A percentile compares a stretch with the other conserved stretches of the same genome.
These are phyloP conservation scores for Scopus umbretta DNA, from an alignment of 2,113 vertebrate species.

Conservation along the genomic window DNA sequence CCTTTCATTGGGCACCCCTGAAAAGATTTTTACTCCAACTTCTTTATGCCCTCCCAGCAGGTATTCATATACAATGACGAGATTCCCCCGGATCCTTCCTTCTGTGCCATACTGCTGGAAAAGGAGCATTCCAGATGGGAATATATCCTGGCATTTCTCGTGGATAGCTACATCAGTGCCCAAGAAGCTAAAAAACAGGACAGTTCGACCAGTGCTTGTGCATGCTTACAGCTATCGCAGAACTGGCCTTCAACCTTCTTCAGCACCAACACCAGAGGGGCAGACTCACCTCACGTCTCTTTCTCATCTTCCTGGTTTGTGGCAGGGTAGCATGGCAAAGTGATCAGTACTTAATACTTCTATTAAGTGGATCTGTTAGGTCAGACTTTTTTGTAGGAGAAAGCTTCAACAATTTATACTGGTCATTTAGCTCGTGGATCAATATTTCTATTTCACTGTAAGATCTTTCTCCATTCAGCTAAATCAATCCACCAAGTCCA, in stretches of 20 bases:
- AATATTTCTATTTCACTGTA: background rate
- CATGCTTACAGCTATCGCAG: background rate
- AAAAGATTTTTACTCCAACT: background rate
- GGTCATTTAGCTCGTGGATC: background rate
- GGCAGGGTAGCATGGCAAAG: background rate
- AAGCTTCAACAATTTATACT: background rate
- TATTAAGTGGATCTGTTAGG: background rate
- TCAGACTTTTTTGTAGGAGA: background rate
- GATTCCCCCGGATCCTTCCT: background rate
- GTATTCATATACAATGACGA: background rate
- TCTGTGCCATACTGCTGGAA: background rate
- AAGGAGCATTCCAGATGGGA: background rate
- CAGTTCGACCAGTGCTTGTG: rapidly evolving
- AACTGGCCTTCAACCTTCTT: background rate
- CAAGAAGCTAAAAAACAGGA: background rate
- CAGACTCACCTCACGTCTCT: background rate
- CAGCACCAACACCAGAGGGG: background rate
- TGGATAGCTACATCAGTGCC: background rate
- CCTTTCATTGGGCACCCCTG: background rate
- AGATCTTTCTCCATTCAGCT: background rate
- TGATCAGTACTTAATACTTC: background rate
- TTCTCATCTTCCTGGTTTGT: background rate
- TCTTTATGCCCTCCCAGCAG: background rate
- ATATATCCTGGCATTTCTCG: background rate
- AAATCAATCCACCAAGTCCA: background rate